Base-by-base conservation (phyloP, 1,140 invertebrate genomes). In the Conus ventricosus region DNA sequence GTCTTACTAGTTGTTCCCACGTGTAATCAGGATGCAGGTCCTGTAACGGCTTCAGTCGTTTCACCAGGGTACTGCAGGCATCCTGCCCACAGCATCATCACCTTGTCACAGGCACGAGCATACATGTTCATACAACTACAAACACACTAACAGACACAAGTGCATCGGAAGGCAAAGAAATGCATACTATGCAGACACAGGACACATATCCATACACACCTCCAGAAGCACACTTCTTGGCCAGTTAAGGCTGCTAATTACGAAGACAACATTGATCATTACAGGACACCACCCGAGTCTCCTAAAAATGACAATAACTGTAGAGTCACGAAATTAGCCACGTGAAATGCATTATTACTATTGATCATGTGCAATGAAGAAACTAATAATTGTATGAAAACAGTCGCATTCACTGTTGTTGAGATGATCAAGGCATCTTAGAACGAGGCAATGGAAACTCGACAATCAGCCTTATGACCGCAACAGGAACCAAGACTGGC, bases 181-280 rank as follows among this genome's bases (percentile, higher is more conserved):
- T 27, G 75, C n/a, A n/a, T n/a, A n/a, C n/a, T n/a, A n/a, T n/a
- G n/a, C n/a, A n/a, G n/a, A n/a, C n/a, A n/a, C n/a, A 20, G 25
- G 7, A 78, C 75, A 78, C 75, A 78, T n/a, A 78, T 27, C 11
- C 75, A 78, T n/a, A 78, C 75, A 78, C 75, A 78, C 75, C 11
- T 27, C 7, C 75, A 78, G 7, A n/a, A 11, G 25, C 75, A 78
- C 98, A 97, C 98, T 23, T 97, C 96, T 94, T 98, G 96, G 98
- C 98, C 91, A 97, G 95, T 60, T 99, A 94, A 80, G 98, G 95
- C 91, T 97, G 96, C 90, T 96, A 96, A 5, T 99, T 95, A 89
- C 95, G 96, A 84, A 97, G 95, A 92, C 98, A 99, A 5, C 98
- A 98, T 94, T 97, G 96, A 97, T 97, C 20, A 78, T 10, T 7